Conservation (phyloP, 2,888 invertebrate genomes). For the Pristionchus maxplancki region DNA sequence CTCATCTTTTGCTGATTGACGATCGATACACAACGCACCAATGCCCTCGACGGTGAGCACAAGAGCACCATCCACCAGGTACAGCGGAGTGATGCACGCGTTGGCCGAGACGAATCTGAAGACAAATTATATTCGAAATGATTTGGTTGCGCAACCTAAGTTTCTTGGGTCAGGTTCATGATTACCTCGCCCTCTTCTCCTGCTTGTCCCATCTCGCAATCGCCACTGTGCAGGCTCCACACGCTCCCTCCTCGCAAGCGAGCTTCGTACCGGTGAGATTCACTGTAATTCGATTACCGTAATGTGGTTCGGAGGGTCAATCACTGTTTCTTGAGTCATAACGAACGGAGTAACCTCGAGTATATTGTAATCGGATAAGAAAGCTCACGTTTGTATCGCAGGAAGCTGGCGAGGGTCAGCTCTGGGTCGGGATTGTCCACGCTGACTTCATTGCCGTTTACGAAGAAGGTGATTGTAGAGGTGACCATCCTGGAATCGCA, state of each 20-base stretch:
- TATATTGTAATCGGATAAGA: no score
- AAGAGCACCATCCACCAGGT: conserved; percentile 89
- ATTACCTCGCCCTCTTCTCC: conserved; percentile 49
- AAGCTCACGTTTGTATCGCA: conserved; percentile 86
- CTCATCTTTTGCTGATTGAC: no score
- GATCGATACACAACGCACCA: no score
- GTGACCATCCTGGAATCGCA: conserved; percentile 52
- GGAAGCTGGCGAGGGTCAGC: conserved; percentile 88
- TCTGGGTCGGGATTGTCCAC: conserved; percentile 85
- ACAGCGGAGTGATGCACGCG: conserved; percentile 90
- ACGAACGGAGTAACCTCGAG: no score
- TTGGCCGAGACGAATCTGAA: conserved; percentile 82
- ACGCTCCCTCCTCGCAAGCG: conserved; percentile 94
- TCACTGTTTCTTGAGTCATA: no score
- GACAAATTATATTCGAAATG: no score
- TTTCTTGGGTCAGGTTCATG: no score
- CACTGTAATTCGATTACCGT: no score
- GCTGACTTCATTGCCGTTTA: conserved; percentile 65
- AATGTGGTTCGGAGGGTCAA: no score
- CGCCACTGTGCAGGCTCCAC: conserved; percentile 96
- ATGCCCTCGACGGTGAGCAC: conserved; percentile 95
- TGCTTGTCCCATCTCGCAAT: conserved; percentile 78
- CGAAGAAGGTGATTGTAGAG: conserved; percentile 59
- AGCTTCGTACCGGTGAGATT: conserved; percentile 90
- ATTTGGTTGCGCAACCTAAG: no score